Conservation (phyloP, 2,113 vertebrate genomes). For the Micromys minutus region DNA sequence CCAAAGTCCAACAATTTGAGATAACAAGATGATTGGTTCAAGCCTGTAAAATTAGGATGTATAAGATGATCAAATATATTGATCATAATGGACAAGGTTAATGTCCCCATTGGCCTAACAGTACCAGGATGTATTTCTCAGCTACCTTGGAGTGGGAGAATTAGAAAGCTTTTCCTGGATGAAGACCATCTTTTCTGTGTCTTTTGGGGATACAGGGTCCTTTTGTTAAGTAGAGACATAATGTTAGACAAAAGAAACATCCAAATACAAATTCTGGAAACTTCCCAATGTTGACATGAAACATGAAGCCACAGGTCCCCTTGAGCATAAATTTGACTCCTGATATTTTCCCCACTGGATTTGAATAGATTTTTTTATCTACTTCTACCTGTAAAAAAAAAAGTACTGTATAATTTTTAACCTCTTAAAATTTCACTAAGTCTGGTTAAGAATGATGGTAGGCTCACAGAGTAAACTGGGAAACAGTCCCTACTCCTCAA, state of each 20-base stretch:
- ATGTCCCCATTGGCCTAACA: neutral
- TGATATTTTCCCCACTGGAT: neutral
- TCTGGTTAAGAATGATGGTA: neutral
- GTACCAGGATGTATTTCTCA: neutral
- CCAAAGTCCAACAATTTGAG: neutral
- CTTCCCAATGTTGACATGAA: conserved; percentile 12
- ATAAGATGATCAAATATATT: neutral
- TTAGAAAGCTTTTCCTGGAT: neutral
- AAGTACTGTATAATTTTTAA: conserved; percentile 2
- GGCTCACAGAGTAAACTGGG: neutral
- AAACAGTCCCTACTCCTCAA: neutral
- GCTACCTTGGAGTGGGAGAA: neutral
- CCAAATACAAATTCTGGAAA: neutral
- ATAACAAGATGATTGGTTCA: neutral
- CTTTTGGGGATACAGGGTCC: neutral
- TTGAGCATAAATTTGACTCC: neutral
- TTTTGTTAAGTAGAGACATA: neutral
- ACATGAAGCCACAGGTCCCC: neutral
- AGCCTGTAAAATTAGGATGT: neutral
- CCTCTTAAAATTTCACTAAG: neutral
- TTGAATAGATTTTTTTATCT: neutral
- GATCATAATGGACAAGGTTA: neutral
- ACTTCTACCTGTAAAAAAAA: neutral
- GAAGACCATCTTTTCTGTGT: neutral
- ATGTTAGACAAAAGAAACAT: neutral